phyloP scores from a whole-genome alignment of 2,888 invertebrate species.

The Marronus borbonicus region DNA sequence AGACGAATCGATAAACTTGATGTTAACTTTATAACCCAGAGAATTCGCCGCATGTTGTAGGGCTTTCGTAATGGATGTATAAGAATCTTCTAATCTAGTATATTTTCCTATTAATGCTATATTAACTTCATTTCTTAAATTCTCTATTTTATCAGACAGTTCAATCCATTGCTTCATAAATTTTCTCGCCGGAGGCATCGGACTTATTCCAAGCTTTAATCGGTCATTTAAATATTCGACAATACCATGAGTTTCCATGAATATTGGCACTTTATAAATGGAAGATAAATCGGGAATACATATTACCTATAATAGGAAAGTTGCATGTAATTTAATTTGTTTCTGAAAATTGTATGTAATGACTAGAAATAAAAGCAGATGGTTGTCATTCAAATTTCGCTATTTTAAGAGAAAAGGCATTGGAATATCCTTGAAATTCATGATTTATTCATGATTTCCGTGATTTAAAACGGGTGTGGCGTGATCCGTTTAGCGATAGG shows the following conservation, averaged over 20 bases:
- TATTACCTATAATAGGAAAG: conserved; percentile 61
- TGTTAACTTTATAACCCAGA: conserved; percentile 85
- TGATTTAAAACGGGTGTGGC: too few species aligned
- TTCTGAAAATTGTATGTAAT: too few species aligned
- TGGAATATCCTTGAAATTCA: too few species aligned
- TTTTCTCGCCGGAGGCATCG: conserved; percentile 77
- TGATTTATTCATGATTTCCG: too few species aligned
- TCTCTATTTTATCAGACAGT: conserved; percentile 88
- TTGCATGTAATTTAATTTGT: too few species aligned
- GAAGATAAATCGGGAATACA: conserved; percentile 94
- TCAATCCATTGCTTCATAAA: conserved; percentile 94
- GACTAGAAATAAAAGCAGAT: too few species aligned
- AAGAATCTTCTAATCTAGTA: conserved; percentile 95
- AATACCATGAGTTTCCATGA: conserved; percentile 93
- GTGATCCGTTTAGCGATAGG: too few species aligned
- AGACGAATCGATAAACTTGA: conserved; percentile 94
- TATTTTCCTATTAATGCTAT: conserved; percentile 98
- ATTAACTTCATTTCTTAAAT: conserved; percentile 81
- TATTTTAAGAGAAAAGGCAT: too few species aligned
- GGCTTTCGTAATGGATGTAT: conserved; percentile 96
- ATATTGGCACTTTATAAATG: conserved; percentile 95
- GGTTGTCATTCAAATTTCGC: too few species aligned
- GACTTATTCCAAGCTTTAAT: conserved; percentile 79
- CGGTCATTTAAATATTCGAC: conserved; percentile 88
- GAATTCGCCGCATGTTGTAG: conserved; percentile 93